phyloP scores from a whole-genome alignment of 2,113 vertebrate genomes.

The Siniperca knerii region DNA sequence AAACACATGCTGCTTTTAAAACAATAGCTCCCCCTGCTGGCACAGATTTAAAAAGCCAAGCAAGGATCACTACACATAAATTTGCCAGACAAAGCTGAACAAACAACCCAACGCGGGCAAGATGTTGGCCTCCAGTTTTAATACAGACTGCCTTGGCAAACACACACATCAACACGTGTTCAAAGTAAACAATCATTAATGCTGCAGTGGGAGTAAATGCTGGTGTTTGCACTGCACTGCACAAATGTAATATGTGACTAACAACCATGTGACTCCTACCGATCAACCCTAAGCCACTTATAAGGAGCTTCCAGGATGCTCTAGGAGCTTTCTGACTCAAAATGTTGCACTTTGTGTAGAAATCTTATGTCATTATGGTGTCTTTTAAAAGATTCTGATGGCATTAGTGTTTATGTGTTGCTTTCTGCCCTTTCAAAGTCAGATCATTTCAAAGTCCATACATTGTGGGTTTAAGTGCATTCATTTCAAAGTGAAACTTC shows the following conservation, averaged over 20 bases:
- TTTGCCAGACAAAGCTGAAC: not conserved
- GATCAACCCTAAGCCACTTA: too few species aligned
- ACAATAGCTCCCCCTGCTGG: conserved; percentile 70
- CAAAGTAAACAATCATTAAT: not conserved
- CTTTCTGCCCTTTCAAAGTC: not conserved
- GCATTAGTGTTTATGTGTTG: not conserved
- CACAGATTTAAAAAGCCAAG: not conserved
- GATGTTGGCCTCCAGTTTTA: conserved; percentile 18
- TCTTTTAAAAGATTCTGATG: not conserved
- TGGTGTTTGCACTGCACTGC: not conserved
- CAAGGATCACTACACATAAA: not conserved
- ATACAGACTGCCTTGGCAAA: not conserved
- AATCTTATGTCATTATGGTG: not conserved
- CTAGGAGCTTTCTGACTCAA: not conserved
- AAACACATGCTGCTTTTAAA: not conserved
- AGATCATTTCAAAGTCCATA: not conserved
- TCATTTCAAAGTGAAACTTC: not conserved
- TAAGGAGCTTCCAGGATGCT: not conserved
- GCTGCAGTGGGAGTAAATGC: not conserved
- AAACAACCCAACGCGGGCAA: not conserved
- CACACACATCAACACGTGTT: not conserved
- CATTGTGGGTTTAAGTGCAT: not conserved
- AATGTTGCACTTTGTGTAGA: too few species aligned
- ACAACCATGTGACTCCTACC: not conserved
- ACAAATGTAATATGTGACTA: not conserved